These are phyloP conservation scores for Hypanus sabinus DNA, from an alignment of 2,113 vertebrate species.

Conservation along the genomic window DNA sequence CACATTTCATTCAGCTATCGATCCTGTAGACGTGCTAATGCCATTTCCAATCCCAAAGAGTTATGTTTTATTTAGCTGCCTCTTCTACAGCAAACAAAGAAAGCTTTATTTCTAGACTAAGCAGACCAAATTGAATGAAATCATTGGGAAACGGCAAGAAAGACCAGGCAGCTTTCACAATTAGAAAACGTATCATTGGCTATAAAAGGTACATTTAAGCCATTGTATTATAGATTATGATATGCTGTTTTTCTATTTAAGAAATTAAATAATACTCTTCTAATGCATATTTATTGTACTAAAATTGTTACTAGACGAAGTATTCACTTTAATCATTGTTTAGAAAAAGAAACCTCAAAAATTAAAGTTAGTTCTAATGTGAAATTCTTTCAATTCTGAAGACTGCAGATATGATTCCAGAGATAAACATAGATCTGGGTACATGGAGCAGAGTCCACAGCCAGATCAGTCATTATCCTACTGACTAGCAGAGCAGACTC, in stretches of 20 bases:
- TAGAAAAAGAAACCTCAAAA: neutral
- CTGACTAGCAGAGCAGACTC: too few species aligned
- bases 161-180: neutral
- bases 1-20: too few species aligned
- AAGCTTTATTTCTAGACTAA: neutral
- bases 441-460: too few species aligned
- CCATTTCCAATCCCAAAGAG: too few species aligned
- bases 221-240: neutral
- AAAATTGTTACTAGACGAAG: neutral
- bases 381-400: neutral
- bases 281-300: neutral
- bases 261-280: neutral
- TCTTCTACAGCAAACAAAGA: neutral
- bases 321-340: neutral
- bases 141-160: neutral
- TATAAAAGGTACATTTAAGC: neutral
- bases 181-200: neutral
- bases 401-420: neutral
- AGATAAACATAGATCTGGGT: neutral
- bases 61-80: too few species aligned
- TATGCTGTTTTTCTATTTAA: neutral
- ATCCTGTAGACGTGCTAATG: too few species aligned
- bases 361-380: neutral
- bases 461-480: too few species aligned
- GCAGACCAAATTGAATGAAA: neutral